Conservation (phyloP, 2,113 vertebrate species). For the Chaetodon auriga region DNA sequence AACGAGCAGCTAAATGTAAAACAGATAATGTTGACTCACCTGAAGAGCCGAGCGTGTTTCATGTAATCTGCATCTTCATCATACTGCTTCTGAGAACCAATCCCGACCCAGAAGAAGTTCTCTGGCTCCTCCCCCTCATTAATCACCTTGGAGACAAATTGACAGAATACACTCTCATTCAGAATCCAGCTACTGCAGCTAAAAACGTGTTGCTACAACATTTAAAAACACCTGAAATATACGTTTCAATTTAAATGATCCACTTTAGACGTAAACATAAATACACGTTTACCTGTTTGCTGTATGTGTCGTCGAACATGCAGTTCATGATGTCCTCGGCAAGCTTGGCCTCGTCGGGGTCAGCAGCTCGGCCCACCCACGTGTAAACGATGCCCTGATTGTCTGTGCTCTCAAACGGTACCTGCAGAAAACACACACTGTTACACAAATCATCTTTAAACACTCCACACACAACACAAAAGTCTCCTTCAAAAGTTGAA, state of each 20-base stretch:
- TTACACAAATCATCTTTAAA: background rate
- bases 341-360: slow-evolving; percentile 96
- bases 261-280: no score
- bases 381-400: slow-evolving; percentile 98
- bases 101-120: slow-evolving; percentile 99
- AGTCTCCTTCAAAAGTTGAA: no score
- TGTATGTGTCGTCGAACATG: slow-evolving; percentile 97
- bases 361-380: slow-evolving; percentile 95
- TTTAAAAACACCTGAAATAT: no score
- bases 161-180: background rate
- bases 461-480: no score
- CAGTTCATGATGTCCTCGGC: slow-evolving; percentile 97
- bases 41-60: slow-evolving; percentile 96
- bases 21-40: slow-evolving; percentile 75
- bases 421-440: slow-evolving; percentile 78
- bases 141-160: slow-evolving; percentile 87
- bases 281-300: slow-evolving; percentile 90
- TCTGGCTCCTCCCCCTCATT: slow-evolving; percentile 97
- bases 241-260: no score
- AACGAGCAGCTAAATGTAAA: background rate
- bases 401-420: slow-evolving; percentile 97
- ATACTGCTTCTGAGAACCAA: slow-evolving; percentile 93
- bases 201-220: no score
- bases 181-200: no score
- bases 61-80: slow-evolving; percentile 97